A percentile compares a stretch with the other conserved stretches of the same genome.
phyloP scores from a whole-genome alignment of 2,888 invertebrate species.

The Hoplodrina blanda region DNA sequence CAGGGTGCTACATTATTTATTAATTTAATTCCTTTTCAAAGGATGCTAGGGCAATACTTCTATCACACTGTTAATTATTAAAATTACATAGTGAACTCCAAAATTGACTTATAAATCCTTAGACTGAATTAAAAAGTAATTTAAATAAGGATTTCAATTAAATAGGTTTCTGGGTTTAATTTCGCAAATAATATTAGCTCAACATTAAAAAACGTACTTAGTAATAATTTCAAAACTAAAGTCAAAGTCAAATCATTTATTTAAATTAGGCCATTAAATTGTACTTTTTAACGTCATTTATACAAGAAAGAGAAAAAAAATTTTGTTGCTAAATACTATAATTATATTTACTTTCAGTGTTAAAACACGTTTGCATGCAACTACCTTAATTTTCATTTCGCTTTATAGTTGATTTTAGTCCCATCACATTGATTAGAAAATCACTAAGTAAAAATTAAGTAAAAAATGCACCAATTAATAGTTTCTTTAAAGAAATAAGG shows the following conservation, averaged over 20 bases:
- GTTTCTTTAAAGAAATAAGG: not conserved
- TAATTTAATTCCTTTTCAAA: not conserved
- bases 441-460: not conserved
- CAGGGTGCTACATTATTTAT: too few relatives aligned
- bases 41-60: not conserved
- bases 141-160: not conserved
- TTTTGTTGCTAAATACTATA: not conserved
- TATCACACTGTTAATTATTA: constrained; percentile 13
- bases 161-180: not conserved
- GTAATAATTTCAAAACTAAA: not conserved
- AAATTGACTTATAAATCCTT: constrained; percentile 18
- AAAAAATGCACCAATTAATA: not conserved
- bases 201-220: too few relatives aligned
- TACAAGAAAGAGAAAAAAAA: too few relatives aligned
- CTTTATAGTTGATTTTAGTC: not conserved
- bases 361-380: not conserved
- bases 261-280: too few relatives aligned
- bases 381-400: not conserved
- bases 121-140: constrained; percentile 40
- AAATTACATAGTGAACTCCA: not conserved
- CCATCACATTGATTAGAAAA: not conserved
- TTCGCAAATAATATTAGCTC: not conserved
- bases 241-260: too few relatives aligned
- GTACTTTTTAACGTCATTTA: too few relatives aligned
- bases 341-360: not conserved